These are phyloP conservation scores for Numenius arquata DNA, from an alignment of 2,113 vertebrate genomes.

Conservation along the genomic window DNA sequence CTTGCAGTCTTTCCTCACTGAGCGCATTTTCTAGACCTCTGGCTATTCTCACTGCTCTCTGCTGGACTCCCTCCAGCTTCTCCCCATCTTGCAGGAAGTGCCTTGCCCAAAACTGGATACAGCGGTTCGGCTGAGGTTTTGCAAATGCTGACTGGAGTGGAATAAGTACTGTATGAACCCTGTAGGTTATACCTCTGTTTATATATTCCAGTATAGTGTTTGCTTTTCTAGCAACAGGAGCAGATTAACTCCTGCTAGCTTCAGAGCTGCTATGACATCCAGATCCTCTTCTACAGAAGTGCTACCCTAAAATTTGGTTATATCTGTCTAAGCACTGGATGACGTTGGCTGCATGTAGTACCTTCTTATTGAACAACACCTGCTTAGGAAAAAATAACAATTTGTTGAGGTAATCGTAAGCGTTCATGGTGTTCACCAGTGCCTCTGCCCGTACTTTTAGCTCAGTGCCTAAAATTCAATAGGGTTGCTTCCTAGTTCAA, in stretches of 20 bases:
- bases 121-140: neutral
- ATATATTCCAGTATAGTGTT: neutral
- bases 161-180: neutral
- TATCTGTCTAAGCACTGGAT: neutral
- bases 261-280: neutral
- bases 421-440: neutral
- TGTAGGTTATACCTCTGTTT: neutral
- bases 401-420: neutral
- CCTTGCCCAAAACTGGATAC: neutral
- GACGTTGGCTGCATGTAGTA: neutral
- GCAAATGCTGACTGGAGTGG: neutral
- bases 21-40: neutral
- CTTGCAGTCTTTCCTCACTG: neutral
- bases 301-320: neutral
- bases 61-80: neutral
- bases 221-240: neutral
- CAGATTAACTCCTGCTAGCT: neutral
- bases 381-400: neutral
- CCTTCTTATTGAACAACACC: neutral
- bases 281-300: neutral
- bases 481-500: neutral
- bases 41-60: neutral
- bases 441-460: neutral
- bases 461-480: neutral
- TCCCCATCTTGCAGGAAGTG: neutral